These are phyloP conservation scores for Urosaurus nigricauda DNA, from an alignment of 2,797 vertebrate species.

Conservation along the genomic window DNA sequence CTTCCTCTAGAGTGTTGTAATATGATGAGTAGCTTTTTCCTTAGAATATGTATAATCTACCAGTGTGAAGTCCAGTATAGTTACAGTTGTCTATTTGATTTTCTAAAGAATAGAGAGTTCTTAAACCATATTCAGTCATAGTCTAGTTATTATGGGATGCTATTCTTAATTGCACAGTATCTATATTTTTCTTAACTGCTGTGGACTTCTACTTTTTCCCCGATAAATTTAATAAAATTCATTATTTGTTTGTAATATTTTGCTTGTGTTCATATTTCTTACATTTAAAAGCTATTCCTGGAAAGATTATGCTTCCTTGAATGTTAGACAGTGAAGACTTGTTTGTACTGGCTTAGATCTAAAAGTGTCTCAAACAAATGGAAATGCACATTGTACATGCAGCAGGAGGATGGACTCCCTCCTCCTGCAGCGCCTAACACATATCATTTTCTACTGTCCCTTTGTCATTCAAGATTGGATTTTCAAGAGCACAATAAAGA, in stretches of 20 bases:
- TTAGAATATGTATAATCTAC: background rate
- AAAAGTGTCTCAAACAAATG: background rate
- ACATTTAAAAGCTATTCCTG: background rate
- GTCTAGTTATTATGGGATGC: background rate
- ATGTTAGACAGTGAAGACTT: background rate
- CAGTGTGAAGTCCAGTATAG: background rate
- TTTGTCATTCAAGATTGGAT: background rate
- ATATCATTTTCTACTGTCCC: background rate
- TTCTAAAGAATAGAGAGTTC: background rate
- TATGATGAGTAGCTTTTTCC: background rate
- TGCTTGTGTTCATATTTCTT: background rate
- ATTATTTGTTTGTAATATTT: background rate
- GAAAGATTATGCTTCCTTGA: background rate
- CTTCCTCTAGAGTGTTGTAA: background rate
- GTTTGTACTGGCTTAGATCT: background rate
- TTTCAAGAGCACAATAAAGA: background rate
- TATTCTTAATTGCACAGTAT: background rate
- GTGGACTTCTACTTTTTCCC: background rate
- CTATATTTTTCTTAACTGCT: background rate
- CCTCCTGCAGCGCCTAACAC: background rate
- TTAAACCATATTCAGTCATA: background rate
- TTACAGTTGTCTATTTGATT: background rate
- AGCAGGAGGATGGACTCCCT: background rate
- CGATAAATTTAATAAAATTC: background rate
- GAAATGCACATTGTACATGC: background rate